Evolutionary conservation across 2,113 vertebrate species (phyloP).

Genomic region (Elephantulus edwardii): DNA sequence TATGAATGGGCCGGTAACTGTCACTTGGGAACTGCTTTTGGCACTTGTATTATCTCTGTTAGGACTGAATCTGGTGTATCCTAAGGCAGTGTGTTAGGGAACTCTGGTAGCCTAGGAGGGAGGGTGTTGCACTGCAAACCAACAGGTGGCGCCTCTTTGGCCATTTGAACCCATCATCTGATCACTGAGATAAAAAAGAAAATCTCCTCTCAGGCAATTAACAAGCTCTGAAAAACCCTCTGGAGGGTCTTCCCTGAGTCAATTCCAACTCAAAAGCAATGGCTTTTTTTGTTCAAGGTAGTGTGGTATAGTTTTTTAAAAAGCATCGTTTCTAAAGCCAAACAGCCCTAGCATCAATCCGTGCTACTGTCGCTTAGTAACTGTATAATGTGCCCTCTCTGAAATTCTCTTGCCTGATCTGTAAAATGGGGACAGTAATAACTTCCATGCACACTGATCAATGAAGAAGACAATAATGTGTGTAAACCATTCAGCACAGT

Average conservation of each 20-base stretch:
- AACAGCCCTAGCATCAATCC: not conserved
- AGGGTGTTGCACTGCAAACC: too few species aligned
- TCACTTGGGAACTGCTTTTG: constrained; percentile 73
- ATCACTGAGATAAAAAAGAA: too few species aligned
- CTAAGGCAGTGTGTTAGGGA: not conserved
- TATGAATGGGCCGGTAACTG: constrained; percentile 66
- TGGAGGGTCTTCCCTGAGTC: too few species aligned
- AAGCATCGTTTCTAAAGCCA: not conserved
- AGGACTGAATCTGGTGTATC: not conserved
- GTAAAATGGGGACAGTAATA: not conserved
- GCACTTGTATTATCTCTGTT: constrained; percentile 68
- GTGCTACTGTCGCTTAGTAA: not conserved
- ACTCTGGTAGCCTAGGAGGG: too few species aligned
- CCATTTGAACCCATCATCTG: too few species aligned
- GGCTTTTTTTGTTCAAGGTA: too few species aligned
- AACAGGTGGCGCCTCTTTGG: too few species aligned
- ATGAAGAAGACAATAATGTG: not conserved
- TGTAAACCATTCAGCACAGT: not conserved
- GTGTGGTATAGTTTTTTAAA: not conserved
- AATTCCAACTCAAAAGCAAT: too few species aligned
- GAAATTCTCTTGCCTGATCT: not conserved
- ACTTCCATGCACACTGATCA: not conserved
- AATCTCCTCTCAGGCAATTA: too few species aligned
- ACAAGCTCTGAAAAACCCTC: too few species aligned
- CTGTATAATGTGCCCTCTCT: not conserved